These are phyloP conservation scores for Enteromius anoplus DNA, from an alignment of 2,797 vertebrate species.

Conservation along the genomic window DNA sequence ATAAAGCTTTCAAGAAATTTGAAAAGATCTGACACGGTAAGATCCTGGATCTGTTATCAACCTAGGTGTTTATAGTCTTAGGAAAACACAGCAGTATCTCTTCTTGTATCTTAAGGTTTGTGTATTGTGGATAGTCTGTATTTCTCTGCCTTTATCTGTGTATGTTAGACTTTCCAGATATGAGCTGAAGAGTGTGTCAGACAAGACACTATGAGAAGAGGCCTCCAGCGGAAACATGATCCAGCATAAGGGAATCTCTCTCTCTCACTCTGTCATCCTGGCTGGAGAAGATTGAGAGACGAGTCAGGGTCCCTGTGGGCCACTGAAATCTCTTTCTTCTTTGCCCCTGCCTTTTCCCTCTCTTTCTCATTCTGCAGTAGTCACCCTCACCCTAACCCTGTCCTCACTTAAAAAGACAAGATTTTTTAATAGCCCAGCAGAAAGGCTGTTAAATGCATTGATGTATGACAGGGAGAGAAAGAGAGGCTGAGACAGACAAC, in stretches of 20 bases:
- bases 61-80: conserved; percentile 41
- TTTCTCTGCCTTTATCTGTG: conserved; percentile 42
- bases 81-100: conserved; percentile 31
- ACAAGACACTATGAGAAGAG: conserved; percentile 54
- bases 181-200: conserved; percentile 38
- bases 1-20: conserved; percentile 13
- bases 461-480: conserved; percentile 41
- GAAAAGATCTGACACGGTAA: conserved; percentile 5
- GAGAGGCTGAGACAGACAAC: conserved; percentile 24
- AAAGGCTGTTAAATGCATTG: conserved; percentile 63
- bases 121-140: conserved; percentile 49
- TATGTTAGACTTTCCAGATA: conserved; percentile 35
- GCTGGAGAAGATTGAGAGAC: conserved; percentile 60
- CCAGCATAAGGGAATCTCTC: conserved; percentile 53
- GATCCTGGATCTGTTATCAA: conserved; percentile 21
- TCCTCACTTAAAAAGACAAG: conserved; percentile 64
- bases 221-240: conserved; percentile 63
- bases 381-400: conserved; percentile 55
- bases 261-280: conserved; percentile 50
- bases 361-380: conserved; percentile 48
- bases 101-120: conserved; percentile 35
- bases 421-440: conserved; percentile 58
- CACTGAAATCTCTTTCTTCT: conserved; percentile 64
- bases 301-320: conserved; percentile 61
- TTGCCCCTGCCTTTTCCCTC: conserved; percentile 54